phyloP scores from a whole-genome alignment of 1,140 invertebrate genomes.

The Diabrotica undecimpunctata region DNA sequence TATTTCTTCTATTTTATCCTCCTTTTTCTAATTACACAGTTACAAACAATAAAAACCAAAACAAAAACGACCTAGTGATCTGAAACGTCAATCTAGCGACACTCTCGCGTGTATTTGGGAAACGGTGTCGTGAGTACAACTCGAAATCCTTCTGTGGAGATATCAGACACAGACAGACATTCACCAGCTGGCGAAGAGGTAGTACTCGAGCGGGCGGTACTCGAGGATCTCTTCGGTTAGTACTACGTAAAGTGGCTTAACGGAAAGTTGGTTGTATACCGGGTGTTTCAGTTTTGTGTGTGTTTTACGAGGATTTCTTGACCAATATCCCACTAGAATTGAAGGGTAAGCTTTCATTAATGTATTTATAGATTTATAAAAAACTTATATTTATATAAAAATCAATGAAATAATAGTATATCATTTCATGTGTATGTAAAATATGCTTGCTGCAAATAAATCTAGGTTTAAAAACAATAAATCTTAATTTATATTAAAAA shows the following conservation, averaged over 20 bases:
- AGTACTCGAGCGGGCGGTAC: neutral
- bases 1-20: too few relatives aligned
- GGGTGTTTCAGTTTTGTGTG: conserved; percentile 1
- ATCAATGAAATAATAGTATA: too few relatives aligned
- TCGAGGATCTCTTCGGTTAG: neutral
- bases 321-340: neutral
- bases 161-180: conserved; percentile 4
- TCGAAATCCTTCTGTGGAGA: conserved; percentile 3
- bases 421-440: too few relatives aligned
- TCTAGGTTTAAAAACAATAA: too few relatives aligned
- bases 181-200: conserved; percentile 12
- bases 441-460: too few relatives aligned
- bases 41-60: neutral
- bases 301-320: neutral
- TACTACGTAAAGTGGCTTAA: neutral
- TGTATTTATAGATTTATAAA: neutral
- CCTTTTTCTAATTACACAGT: too few relatives aligned
- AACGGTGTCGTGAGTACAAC: conserved; percentile 10
- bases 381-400: neutral
- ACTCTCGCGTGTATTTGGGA: neutral
- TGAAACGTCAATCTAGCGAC: neutral
- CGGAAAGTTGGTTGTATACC: neutral
- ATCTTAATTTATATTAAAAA: too few relatives aligned
- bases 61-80: neutral
- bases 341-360: neutral